A percentile compares a stretch with the other conserved stretches of the same genome.
Conservation (phyloP, 23 tunicate genomes). For the Botrylloides violaceus region DNA sequence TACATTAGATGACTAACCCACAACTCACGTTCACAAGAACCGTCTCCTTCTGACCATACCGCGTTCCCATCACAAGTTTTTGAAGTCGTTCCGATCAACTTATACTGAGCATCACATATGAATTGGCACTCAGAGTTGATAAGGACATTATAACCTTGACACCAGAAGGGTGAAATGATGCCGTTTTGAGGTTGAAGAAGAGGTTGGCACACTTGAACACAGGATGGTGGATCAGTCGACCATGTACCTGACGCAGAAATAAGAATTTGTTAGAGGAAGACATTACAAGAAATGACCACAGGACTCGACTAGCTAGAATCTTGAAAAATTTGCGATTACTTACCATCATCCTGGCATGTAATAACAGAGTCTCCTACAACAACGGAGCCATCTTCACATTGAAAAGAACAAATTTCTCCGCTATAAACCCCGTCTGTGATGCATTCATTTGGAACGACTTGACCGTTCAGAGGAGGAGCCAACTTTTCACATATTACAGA, state of each 20-base stretch:
- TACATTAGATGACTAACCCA: too few relatives aligned
- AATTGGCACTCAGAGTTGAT: constrained; percentile 30
- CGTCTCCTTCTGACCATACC: constrained; percentile 42
- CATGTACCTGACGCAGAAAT: constrained; percentile 34
- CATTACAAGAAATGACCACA: too few relatives aligned
- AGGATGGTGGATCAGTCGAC: constrained; percentile 37
- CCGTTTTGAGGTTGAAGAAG: constrained; percentile 17
- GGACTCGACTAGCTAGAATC: too few relatives aligned
- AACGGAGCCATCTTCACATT: constrained; percentile 27
- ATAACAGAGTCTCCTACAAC: constrained; percentile 22
- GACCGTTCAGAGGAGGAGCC: not conserved
- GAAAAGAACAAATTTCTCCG: constrained; percentile 40
- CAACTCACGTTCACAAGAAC: constrained; percentile 36
- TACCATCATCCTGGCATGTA: constrained; percentile 39
- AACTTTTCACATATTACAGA: not conserved
- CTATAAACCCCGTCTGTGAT: constrained; percentile 13
- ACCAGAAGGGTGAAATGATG: constrained; percentile 26
- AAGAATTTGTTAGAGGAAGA: too few relatives aligned
- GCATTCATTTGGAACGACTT: not conserved
- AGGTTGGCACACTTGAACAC: constrained; percentile 35
- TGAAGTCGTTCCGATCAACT: constrained; percentile 16
- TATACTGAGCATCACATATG: constrained; percentile 16
- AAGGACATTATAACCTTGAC: constrained; percentile 43
- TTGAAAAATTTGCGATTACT: too few relatives aligned
- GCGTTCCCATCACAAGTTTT: constrained; percentile 40